Evolutionary conservation across 2,113 vertebrate species (phyloP).

Genomic region (Indicator maculatus): DNA sequence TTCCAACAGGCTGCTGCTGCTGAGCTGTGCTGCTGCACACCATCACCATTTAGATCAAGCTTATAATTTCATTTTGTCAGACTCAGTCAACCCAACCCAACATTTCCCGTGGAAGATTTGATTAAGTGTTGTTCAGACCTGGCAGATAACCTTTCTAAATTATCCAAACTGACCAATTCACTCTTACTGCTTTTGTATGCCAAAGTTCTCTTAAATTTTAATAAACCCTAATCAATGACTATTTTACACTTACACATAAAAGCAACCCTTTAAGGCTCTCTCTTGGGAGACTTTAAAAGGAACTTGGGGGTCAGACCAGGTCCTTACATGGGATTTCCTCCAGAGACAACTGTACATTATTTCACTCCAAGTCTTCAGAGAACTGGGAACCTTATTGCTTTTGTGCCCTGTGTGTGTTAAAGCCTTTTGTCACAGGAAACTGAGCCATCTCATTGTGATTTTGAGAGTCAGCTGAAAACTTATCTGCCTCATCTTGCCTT

Average conservation of each 20-base stretch:
- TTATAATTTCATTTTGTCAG: neutral
- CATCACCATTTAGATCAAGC: neutral
- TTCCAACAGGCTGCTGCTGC: fast-evolving
- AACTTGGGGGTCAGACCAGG: neutral
- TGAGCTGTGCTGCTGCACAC: neutral
- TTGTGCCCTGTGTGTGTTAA: neutral
- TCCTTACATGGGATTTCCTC: neutral
- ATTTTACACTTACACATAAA: neutral
- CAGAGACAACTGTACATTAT: neutral
- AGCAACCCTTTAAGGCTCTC: neutral
- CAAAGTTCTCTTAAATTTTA: neutral
- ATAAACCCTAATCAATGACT: neutral
- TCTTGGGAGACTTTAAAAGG: neutral
- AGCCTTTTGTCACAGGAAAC: neutral
- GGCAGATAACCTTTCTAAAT: neutral
- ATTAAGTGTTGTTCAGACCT: neutral
- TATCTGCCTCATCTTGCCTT: neutral
- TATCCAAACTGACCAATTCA: neutral
- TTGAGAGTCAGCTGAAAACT: neutral
- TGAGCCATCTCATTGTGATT: neutral
- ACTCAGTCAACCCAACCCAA: neutral
- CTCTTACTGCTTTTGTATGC: neutral
- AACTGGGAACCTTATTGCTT: neutral
- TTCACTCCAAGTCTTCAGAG: neutral
- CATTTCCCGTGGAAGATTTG: neutral